Conservation (phyloP, 1,140 invertebrate genomes). For the Diprion similis region DNA sequence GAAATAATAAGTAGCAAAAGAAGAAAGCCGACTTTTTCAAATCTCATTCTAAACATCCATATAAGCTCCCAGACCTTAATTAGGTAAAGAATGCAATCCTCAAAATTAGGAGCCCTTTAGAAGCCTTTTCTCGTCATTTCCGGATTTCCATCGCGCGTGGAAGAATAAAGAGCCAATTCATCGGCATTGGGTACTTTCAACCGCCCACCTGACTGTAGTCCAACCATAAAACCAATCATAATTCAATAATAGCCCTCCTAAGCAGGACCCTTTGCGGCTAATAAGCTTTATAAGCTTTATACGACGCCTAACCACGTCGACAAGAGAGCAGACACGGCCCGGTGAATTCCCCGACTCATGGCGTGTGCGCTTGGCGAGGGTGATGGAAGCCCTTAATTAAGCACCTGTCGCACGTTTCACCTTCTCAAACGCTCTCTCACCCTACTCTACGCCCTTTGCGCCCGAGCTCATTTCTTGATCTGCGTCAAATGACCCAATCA, state of each 20-base stretch:
- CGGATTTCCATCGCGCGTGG: not conserved
- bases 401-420: slow-evolving; percentile 3
- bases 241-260: slow-evolving; percentile 2
- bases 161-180: too few relatives aligned
- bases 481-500: too few relatives aligned
- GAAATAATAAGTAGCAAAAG: too few relatives aligned
- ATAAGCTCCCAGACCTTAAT: too few relatives aligned
- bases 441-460: not conserved
- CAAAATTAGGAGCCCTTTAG: not conserved
- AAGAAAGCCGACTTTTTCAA: too few relatives aligned
- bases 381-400: slow-evolving; percentile 1
- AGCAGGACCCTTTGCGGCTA: not conserved
- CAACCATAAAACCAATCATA: not conserved
- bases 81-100: too few relatives aligned
- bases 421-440: not conserved
- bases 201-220: not conserved
- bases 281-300: slow-evolving; percentile 4
- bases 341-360: slow-evolving; percentile 4
- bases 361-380: not conserved
- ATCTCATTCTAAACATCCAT: too few relatives aligned
- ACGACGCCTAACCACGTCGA: not conserved
- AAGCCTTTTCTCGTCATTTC: not conserved
- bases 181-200: too few relatives aligned
- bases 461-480: too few relatives aligned
- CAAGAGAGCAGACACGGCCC: not conserved